These are phyloP conservation scores for Turritopsis dohrnii DNA, from an alignment of 30 jellyfish, hydroid and myxozoan species.

Conservation along the genomic window DNA sequence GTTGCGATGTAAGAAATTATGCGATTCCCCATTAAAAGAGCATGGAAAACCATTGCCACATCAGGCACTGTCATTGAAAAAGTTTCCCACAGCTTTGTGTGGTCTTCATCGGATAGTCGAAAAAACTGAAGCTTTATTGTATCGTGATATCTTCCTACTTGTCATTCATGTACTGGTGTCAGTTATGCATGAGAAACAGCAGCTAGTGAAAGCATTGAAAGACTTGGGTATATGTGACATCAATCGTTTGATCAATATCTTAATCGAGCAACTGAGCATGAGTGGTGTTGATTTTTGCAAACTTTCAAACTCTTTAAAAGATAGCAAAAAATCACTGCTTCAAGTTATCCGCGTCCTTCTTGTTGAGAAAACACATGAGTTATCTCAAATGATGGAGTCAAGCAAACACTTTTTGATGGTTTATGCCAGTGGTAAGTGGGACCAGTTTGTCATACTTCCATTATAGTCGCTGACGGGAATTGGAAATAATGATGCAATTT, in stretches of 20 bases:
- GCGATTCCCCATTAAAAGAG: background rate
- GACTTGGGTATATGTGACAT: constrained; percentile 55
- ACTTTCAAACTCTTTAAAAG: background rate
- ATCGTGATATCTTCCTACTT: constrained; percentile 27
- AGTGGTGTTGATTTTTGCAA: background rate
- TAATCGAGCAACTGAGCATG: background rate
- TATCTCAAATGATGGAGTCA: background rate
- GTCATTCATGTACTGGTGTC: constrained; percentile 45
- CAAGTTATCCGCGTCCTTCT: constrained; percentile 10
- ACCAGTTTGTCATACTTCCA: background rate
- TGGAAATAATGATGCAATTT: too few relatives aligned
- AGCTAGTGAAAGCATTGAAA: constrained; percentile 42
- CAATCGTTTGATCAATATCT: constrained; percentile 22
- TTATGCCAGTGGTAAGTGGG: constrained; percentile 15
- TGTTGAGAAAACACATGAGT: constrained; percentile 3
- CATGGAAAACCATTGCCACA: constrained; percentile 1
- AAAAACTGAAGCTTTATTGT: background rate
- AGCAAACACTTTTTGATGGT: background rate
- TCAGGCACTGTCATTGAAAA: constrained; percentile 32
- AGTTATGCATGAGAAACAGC: constrained; percentile 31
- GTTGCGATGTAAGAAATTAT: background rate
- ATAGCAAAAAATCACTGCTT: background rate
- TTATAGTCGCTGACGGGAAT: too few relatives aligned
- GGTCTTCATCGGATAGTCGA: constrained; percentile 10
- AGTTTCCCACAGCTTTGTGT: background rate